Evolutionary conservation across 2,113 vertebrate genomes (phyloP), one percentile per base, ranked within the genome.

Genomic region (Coryphaenoides rupestris): DNA sequence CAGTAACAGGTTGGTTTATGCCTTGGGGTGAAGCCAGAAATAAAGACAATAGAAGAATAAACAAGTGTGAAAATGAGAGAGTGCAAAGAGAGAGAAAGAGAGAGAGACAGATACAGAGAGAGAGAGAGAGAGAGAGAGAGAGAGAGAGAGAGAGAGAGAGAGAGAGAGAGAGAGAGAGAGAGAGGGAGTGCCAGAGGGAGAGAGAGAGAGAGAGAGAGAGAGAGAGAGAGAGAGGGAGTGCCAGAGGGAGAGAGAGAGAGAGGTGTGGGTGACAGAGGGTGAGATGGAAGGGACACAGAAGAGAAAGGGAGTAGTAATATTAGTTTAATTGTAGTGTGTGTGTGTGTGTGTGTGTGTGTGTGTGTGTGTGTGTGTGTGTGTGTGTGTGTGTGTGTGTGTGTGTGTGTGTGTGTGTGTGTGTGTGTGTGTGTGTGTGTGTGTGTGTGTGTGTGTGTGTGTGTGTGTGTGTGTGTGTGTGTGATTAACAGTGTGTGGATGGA

Each of bases 11-110:
- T 79, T 73, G 68, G 65, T 70, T 68, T 50, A 57, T 23, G 70
- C 79, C 75, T 73, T 33, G 0, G 72, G 84, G 73, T 61, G 62
- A 77, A 78, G 80, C 75, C 79, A 84, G 72, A 86, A 86, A 84
- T 86, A 84, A 82, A 82, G 68, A 81, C 76, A 84, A 84, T 82
- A 65, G 19, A 50, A 52, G 65, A 66, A 80, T 67, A 79, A 79
- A 77, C 62, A 72, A 47, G 40, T 57, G 69, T 0, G 22, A 19
- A 17, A 40, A 26, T 33, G 24, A 33, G 58, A 45, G 17, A 59
- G 14, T 21, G 58, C 5, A 33, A 40, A 21, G 15, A 23, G 14
- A 55, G 26, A 60, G 58, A 58, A 17, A 24, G 21, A 22, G 56
- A 26, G 21, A 13, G 56, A n/a, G n/a, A n/a, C n/a, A n/a, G n/a